Evolutionary conservation across 1,140 invertebrate species (phyloP).

Genomic region (Chrysopa pallens): DNA sequence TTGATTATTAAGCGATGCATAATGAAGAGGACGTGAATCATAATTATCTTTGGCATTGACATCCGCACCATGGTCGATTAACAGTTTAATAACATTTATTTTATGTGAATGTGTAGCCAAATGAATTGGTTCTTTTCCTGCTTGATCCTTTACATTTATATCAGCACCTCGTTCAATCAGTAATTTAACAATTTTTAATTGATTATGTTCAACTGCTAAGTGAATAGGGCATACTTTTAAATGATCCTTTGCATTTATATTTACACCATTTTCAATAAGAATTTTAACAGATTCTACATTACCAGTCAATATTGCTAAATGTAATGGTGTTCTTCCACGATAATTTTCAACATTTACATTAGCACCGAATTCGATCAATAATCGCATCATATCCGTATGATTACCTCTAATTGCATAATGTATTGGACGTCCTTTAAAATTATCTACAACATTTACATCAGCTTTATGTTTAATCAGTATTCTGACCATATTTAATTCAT

Average conservation of each 20-base stretch:
- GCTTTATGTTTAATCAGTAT: constrained; percentile 50
- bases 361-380: constrained; percentile 52
- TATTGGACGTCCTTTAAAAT: constrained; percentile 39
- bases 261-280: constrained; percentile 46
- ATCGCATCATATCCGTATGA: constrained; percentile 47
- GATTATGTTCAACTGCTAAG: constrained; percentile 51
- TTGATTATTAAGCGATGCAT: too few species aligned
- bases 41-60: constrained; percentile 41
- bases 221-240: constrained; percentile 61
- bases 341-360: constrained; percentile 49
- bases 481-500: constrained; percentile 11
- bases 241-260: constrained; percentile 55
- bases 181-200: constrained; percentile 53
- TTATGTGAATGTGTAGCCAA: constrained; percentile 68
- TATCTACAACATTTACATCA: constrained; percentile 46
- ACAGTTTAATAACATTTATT: constrained; percentile 61
- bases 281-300: constrained; percentile 60
- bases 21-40: too few species aligned
- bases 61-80: constrained; percentile 69
- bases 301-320: constrained; percentile 55
- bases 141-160: constrained; percentile 69
- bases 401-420: constrained; percentile 67
- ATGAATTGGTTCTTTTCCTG: constrained; percentile 77
- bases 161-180: constrained; percentile 60
- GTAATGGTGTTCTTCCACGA: constrained; percentile 57